These are phyloP conservation scores for Eurystomus gularis DNA, from an alignment of 2,113 vertebrate species.

Conservation along the genomic window DNA sequence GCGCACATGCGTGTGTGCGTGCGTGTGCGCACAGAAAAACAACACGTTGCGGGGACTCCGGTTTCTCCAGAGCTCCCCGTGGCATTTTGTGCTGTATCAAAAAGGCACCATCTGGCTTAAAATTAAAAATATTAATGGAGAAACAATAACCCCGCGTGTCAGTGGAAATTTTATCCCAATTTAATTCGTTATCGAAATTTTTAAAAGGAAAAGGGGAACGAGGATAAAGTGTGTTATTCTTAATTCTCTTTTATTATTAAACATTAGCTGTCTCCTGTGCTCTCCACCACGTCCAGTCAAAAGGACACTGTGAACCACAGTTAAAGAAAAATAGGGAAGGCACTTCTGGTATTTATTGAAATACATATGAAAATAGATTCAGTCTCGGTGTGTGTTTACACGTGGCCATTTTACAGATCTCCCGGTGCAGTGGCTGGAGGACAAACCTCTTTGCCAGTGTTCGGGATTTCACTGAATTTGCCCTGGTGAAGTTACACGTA, in stretches of 20 bases:
- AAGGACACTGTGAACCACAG: not conserved
- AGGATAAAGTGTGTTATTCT: not conserved
- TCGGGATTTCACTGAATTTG: not conserved
- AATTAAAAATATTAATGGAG: not conserved
- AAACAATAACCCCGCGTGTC: not conserved
- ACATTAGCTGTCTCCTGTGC: not conserved
- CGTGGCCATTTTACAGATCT: not conserved
- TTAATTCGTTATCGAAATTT: not conserved
- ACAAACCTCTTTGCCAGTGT: not conserved
- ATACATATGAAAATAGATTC: not conserved
- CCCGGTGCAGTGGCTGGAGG: not conserved
- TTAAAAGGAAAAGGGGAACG: not conserved
- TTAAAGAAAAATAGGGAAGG: not conserved
- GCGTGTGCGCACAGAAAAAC: fast-evolving
- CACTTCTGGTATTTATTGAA: not conserved
- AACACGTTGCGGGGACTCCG: not conserved
- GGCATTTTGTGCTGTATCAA: not conserved
- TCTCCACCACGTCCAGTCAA: not conserved
- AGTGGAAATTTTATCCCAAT: not conserved
- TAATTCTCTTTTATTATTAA: not conserved
- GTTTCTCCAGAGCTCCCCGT: not conserved
- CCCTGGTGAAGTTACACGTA: not conserved
- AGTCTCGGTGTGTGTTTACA: not conserved
- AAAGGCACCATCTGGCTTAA: not conserved
- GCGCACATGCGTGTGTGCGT: too few relatives aligned